Evolutionary conservation across 2,113 vertebrate species (phyloP).

Genomic region (Oriolus oriolus): DNA sequence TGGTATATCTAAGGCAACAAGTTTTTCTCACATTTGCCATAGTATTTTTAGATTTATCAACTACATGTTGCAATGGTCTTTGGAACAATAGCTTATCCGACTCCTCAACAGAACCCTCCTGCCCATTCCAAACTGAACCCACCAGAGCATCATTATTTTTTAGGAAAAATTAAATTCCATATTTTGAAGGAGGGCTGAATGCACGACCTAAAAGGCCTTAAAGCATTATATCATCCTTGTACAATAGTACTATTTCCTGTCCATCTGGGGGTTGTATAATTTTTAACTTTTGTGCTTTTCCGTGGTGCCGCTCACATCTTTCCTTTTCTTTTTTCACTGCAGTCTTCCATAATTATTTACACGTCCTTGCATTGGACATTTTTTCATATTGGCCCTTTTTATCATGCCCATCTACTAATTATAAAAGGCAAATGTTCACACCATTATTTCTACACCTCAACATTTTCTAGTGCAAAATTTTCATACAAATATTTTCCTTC

Average conservation of each 20-base stretch:
- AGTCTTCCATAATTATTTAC: not conserved
- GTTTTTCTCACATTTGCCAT: not conserved
- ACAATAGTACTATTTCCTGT: not conserved
- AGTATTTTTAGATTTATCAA: not conserved
- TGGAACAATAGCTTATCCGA: not conserved
- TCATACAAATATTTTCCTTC: not conserved
- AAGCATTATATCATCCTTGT: not conserved
- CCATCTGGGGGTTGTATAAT: not conserved
- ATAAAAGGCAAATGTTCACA: not conserved
- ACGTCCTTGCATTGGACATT: not conserved
- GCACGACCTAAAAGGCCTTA: not conserved
- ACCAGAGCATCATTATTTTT: not conserved
- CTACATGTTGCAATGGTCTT: not conserved
- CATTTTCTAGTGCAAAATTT: not conserved
- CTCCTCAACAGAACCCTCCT: not conserved
- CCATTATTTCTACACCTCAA: not conserved
- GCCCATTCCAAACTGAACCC: not conserved
- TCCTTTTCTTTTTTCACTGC: not conserved
- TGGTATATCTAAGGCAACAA: not conserved
- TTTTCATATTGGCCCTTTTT: not conserved
- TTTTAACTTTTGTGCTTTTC: not conserved
- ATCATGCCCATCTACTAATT: not conserved
- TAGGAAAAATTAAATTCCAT: not conserved
- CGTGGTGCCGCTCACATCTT: not conserved
- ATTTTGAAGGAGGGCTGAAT: not conserved